These are phyloP conservation scores for Cryptus armator DNA, from an alignment of 2,888 invertebrate species.

Conservation along the genomic window DNA sequence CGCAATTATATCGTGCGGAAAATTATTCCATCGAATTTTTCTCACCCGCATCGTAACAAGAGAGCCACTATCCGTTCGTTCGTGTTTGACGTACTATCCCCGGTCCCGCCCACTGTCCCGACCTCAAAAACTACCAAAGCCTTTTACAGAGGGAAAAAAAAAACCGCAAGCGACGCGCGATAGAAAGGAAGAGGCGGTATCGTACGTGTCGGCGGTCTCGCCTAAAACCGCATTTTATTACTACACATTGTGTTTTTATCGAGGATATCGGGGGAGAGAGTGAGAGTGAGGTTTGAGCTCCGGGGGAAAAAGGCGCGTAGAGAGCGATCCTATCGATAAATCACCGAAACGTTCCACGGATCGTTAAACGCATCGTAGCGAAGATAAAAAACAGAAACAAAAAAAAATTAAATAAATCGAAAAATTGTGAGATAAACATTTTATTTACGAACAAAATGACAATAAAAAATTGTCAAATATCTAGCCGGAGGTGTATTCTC, in stretches of 20 bases:
- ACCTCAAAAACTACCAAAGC: conserved; percentile 23
- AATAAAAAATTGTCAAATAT: background rate
- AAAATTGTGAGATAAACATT: background rate
- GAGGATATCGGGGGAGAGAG: conserved; percentile 41
- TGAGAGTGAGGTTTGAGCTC: conserved; percentile 16
- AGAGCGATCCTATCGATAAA: conserved; percentile 57
- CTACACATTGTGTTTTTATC: conserved; percentile 62
- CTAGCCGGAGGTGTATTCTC: no score
- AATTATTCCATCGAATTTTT: conserved; percentile 38
- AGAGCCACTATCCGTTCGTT: background rate
- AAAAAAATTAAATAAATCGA: background rate
- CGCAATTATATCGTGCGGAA: conserved; percentile 42
- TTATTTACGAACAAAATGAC: background rate
- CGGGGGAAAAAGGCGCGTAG: conserved; percentile 39
- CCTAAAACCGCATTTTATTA: conserved; percentile 59
- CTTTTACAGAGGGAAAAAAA: conserved; percentile 3
- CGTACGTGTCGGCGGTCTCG: background rate
- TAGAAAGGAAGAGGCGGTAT: background rate
- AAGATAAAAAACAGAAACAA: conserved; percentile 28
- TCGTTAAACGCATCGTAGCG: conserved; percentile 61
- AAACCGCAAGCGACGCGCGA: conserved; percentile 9
- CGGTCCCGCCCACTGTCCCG: background rate
- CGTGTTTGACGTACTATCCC: conserved; percentile 13
- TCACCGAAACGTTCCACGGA: conserved; percentile 52
- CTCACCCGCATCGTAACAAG: background rate